Evolutionary conservation across 2,888 invertebrate species (phyloP).

Genomic region (Morpho helenor): DNA sequence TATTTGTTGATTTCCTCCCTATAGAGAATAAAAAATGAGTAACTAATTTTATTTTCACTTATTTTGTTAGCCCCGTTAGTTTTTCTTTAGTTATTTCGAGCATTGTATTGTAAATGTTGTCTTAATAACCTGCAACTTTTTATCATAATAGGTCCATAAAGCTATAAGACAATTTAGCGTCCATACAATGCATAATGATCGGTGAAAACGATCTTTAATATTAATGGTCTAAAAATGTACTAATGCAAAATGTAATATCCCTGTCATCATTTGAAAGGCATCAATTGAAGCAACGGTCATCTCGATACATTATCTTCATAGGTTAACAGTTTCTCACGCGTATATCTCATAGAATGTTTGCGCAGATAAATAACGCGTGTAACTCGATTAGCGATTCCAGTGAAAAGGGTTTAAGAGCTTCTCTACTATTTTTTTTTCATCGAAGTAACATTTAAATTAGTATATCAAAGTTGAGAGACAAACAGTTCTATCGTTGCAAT

Average conservation of each 20-base stretch:
- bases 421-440: not conserved
- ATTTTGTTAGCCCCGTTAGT: too few relatives aligned
- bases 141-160: too few relatives aligned
- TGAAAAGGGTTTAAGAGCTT: conserved; percentile 8
- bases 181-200: conserved; percentile 2
- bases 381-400: conserved; percentile 20
- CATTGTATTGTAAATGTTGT: too few relatives aligned
- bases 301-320: conserved; percentile 17
- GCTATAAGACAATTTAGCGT: too few relatives aligned
- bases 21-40: too few relatives aligned
- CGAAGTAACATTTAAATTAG: not conserved
- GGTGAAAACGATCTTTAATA: conserved; percentile 14
- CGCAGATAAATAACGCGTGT: conserved; percentile 35
- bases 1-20: too few relatives aligned
- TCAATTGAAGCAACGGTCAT: conserved; percentile 36
- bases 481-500: too few relatives aligned
- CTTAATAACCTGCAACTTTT: too few relatives aligned
- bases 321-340: conserved; percentile 38
- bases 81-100: too few relatives aligned
- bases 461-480: too few relatives aligned
- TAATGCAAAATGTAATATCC: too few relatives aligned
- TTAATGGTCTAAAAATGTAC: not conserved
- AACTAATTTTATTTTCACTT: too few relatives aligned
- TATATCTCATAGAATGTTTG: conserved; percentile 24
- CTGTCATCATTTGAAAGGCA: conserved; percentile 41